Evolutionary conservation across 2,888 invertebrate species (phyloP), one percentile per base, ranked within the genome.

Genomic region (Mylabris sibirica): DNA sequence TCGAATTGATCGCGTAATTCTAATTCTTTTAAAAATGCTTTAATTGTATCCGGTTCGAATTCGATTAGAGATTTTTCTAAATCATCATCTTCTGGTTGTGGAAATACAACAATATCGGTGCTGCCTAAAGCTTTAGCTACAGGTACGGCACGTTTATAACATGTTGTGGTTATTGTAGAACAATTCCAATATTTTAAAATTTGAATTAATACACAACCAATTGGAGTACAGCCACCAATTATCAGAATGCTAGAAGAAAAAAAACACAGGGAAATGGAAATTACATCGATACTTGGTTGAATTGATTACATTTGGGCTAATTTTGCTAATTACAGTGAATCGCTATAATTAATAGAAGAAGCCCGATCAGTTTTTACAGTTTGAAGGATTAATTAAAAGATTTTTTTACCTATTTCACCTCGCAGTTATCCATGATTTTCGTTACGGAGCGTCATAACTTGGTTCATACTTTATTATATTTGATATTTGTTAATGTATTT

Each of bases 181-280:
- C 57, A 57, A 24, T 88, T 88, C 88, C 89, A 89, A 59, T 86
- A 78, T 73, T 87, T 87, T 30, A 88, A 82, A 60, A 90, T 79
- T 82, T 90, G 90, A 59, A 87, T 86, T 59, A 90, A 82, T 61
- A 90, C 85, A 78, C 89, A 88, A 49, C 89, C 90, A 6, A 88
- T 87, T 11, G 89, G 87, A 24, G 88, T 88, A 74, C 87, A 88
- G 61, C 88, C 90, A 60, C 87, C 88, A 75, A 87, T 87, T 60
- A 90, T 82, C 65, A 90, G 83, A 68, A 89, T 81, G 75, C 90
- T 89, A 76, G 20, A 76, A 75, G 59, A 72, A 70, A 65, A 59
- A 26, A 65, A 24, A 59, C 22, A 65, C n/a, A n/a, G n/a, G n/a
- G n/a, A n/a, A n/a, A n/a, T n/a, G n/a, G n/a, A n/a, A n/a, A n/a